Evolutionary conservation across 2,113 vertebrate genomes (phyloP), one percentile per base, ranked within the genome.

Genomic region (Ptychochromis oligacanthus): DNA sequence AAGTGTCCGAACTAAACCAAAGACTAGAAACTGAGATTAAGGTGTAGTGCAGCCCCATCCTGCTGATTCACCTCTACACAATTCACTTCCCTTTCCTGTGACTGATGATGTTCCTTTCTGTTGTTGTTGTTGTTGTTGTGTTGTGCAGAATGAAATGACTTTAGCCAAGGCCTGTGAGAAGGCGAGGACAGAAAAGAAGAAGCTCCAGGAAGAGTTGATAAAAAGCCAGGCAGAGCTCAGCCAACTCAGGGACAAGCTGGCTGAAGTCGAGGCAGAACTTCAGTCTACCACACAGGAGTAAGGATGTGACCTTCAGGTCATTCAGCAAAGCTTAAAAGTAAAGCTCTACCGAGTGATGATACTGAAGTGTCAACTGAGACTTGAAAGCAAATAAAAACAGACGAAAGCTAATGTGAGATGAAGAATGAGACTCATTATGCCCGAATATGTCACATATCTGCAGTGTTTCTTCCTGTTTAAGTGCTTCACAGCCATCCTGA

Each of bases 251-350:
- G 94, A 92, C 57, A 95, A 93, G 12, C 93, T 98, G 72, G 93
- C 95, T 26, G 96, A 96, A 62, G 95, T 94, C 0, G 97, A 98
- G 92, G 96, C 87, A 18, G 95, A 97, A 31, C 97, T 99, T 52
- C 94, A 96, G 78, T 94, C 92, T 4, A 95, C 97, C 82, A 94
- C 97, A 83, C 96, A 97, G 46, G 96, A 98, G 98, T 99, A 93
- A 96, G 97, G 20, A 61, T 28, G 26, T 43, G 7, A 49, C 31
- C n/a, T 65, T 70, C 15, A 18, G 15, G 10, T 36, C 52, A 5
- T 40, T 58, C n/a, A 80, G 15, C 52, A 67, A 28, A 13, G 31
- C 26, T 49, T 52, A 54, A 24, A 79, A 60, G 36, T 13, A 77
- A 43, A 85, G 31, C 3, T 46, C 1, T 49, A 15, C 14, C 40